Evolutionary conservation across 37 sponge, comb jelly and placozoan species (phyloP), one percentile per base, ranked within the genome.

Genomic region (Bolinopsis microptera): DNA sequence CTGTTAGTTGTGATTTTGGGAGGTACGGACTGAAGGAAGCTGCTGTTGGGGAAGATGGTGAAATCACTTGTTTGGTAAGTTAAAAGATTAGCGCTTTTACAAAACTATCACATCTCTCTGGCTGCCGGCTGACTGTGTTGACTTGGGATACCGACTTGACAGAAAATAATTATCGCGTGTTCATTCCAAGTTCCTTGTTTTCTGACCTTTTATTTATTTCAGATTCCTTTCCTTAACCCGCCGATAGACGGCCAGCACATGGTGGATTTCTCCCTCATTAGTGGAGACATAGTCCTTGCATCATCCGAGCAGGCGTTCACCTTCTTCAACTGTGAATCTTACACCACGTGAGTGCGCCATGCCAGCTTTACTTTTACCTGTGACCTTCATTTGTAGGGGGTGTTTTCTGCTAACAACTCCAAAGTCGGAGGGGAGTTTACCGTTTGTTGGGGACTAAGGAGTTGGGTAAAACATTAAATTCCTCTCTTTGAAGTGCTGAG

Each of bases 251-350:
- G 82, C 21, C 24, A 80, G 38, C 82, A 80, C 82, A 13, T 80
- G 21, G 82, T 80, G 34, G 82, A 80, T 34, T 35, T 80, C 38
- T 18, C 23, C 30, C 38, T 80, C 8, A 80, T 80, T 18, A 80
- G 38, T 8, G 30, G 38, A 30, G 82, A 34, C 30, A 35, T 22
- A 16, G 38, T 35, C 37, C 82, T 80, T 5, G 82, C 82, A 23
- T 23, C 38, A 2, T 32, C 82, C 23, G 82, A 80, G 82, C 32
- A 5, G 5, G 38, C 38, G 21, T 80, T 80, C 82, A 80, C 82
- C 34, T 80, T 80, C 82, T 80, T 80, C 82, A 80, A 80, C 38
- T 80, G 82, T 34, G 82, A 80, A 32, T 80, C 82, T 13, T 80
- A 80, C 82, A 80, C 35, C 35, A 80, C 82, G 82, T 80, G 24